These are phyloP conservation scores for Phrynosoma blainvillii DNA, from an alignment of 2,113 vertebrate genomes.

Conservation along the genomic window DNA sequence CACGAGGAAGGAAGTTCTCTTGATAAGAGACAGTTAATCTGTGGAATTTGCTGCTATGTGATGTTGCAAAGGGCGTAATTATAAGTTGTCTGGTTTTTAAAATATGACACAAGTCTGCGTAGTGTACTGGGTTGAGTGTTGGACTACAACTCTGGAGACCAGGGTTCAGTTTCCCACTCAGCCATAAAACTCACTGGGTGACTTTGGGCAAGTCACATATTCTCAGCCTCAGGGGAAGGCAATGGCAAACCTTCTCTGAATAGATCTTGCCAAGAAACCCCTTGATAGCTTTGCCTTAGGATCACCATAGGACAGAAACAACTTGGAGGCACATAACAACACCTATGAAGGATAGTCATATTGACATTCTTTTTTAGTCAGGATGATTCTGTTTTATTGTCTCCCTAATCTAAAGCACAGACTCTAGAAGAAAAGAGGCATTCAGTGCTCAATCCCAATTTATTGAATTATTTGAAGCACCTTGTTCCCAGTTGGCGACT, in stretches of 20 bases:
- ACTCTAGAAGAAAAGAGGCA: neutral
- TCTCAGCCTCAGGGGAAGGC: too few species aligned
- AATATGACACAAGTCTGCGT: neutral
- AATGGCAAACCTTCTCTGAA: too few species aligned
- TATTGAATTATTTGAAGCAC: neutral
- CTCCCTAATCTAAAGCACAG: neutral
- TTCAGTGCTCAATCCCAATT: rapidly evolving
- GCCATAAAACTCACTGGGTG: too few species aligned
- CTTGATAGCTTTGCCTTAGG: too few species aligned
- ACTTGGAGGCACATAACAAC: too few species aligned
- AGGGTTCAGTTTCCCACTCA: too few species aligned
- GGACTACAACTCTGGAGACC: too few species aligned
- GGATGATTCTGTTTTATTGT: neutral
- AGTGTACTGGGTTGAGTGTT: too few species aligned
- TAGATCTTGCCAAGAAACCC: too few species aligned
- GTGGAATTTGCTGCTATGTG: neutral
- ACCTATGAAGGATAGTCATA: neutral
- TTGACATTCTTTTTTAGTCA: neutral
- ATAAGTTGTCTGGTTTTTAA: neutral
- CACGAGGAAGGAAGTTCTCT: neutral
- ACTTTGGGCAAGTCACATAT: too few species aligned
- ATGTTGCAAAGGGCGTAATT: neutral
- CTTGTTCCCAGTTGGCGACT: neutral
- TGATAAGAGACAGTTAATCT: neutral
- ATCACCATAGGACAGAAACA: too few species aligned